phyloP scores from a whole-genome alignment of 2,888 invertebrate species.

The Idaea straminata region DNA sequence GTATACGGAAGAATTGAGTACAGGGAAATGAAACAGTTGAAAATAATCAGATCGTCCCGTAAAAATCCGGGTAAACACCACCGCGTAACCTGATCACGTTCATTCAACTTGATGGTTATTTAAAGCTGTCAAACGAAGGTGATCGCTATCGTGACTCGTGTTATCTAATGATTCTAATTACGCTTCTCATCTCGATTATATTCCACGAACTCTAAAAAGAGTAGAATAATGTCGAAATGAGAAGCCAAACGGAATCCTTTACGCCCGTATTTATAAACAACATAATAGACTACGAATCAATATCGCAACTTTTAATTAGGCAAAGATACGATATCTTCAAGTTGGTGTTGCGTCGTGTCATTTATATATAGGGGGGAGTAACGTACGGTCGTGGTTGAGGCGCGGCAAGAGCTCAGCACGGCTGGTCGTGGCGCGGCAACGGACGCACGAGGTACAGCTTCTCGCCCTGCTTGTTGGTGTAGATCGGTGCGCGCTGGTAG shows the following conservation, averaged over 20 bases:
- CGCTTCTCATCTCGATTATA: neutral
- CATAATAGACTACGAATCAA: neutral
- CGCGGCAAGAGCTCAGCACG: conserved; percentile 44
- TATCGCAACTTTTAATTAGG: too few relatives aligned
- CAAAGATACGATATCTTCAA: too few relatives aligned
- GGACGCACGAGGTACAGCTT: conserved; percentile 98
- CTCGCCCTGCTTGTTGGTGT: conserved; percentile 98
- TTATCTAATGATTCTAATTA: neutral
- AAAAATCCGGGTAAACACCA: neutral
- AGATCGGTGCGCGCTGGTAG: conserved; percentile 99
- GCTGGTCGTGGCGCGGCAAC: conserved; percentile 81
- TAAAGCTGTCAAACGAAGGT: neutral
- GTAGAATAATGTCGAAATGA: neutral
- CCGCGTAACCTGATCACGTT: neutral
- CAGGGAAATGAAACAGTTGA: neutral
- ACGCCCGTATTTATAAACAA: too few relatives aligned
- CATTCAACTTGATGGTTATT: neutral
- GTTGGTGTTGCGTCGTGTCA: too few relatives aligned
- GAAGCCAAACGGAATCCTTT: neutral
- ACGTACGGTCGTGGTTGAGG: conserved; percentile 3
- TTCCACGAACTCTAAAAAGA: neutral
- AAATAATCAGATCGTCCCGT: neutral
- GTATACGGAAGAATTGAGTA: conserved; percentile 14
- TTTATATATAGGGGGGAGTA: too few relatives aligned
- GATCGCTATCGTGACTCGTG: neutral